Evolutionary conservation across 2,113 vertebrate genomes (phyloP).

Genomic region (Colinus virginianus): DNA sequence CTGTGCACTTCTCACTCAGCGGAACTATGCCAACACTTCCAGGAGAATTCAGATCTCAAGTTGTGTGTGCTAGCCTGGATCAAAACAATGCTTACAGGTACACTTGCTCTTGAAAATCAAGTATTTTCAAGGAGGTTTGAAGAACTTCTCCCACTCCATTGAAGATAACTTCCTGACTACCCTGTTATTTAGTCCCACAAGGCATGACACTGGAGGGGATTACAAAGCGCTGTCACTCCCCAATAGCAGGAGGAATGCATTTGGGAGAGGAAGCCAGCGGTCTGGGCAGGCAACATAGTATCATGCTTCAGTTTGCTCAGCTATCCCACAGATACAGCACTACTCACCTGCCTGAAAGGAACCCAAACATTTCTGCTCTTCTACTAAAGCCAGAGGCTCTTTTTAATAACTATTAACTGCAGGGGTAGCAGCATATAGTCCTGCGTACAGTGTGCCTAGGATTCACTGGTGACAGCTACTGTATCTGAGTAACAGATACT

Average conservation of each 20-base stretch:
- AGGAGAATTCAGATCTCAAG: not conserved
- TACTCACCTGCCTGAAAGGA: not conserved
- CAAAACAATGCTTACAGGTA: not conserved
- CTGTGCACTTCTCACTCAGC: not conserved
- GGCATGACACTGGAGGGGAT: not conserved
- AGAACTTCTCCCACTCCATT: not conserved
- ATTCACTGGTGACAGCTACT: not conserved
- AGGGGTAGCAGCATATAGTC: not conserved
- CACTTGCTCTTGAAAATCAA: not conserved
- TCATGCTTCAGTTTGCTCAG: not conserved
- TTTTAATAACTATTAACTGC: not conserved
- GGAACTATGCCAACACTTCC: not conserved
- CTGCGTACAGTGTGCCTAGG: not conserved
- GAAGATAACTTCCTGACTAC: not conserved
- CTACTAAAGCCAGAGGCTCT: not conserved
- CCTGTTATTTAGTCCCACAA: not conserved
- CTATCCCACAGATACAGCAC: not conserved
- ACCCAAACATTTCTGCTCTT: not conserved
- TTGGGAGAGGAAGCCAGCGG: not conserved
- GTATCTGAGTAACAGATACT: not conserved
- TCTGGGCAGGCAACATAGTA: not conserved
- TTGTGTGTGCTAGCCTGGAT: not conserved
- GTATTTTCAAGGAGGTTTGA: not conserved
- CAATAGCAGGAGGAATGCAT: not conserved
- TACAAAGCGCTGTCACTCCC: not conserved